Evolutionary conservation across 2,888 invertebrate genomes (phyloP), one percentile per base, ranked within the genome.

Genomic region (Athrips mouffetella): DNA sequence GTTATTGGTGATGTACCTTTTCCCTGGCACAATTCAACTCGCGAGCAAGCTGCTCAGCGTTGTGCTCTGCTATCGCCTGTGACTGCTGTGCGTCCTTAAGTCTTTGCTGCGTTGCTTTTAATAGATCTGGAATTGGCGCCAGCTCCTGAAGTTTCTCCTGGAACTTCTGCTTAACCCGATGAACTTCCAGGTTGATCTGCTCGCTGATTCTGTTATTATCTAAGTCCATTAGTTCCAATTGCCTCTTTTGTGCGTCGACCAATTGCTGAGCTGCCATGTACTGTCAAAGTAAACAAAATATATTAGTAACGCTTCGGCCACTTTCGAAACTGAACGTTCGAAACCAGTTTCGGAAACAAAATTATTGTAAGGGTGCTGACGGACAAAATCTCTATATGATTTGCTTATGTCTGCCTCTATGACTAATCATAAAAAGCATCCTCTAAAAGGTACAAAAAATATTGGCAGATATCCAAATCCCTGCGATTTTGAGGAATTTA

Each of bases 91-190:
- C 90, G 64, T 93, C 93, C 64, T 92, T 92, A 41, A 93, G 70
- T 58, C 91, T 90, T 59, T 90, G 64, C 67, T 93, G 93, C 0
- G 92, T 92, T 25, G 91, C 91, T 64, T 92, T 92, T 55, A 94
- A 71, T 21, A 93, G 87, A 54, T 93, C 93, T 0, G 93, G 93
- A 20, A 93, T 82, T 0, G 93, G 93, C 0, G 92, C 90, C 41
- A 93, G 73, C 71, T 93, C 93, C 50, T 91, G 91, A 16, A 93
- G 75, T 70, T 93, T 93, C 63, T 93, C 93, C 86, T 93, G 93
- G 77, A 93, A 93, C 70, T 93, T 86, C 10, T 86, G 49, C 87
- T 93, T 93, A 7, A 93, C 92, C 54, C 91, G 80, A 59, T 92
- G 92, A 50, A 93, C 92, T 74, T 93, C 94, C 11, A 92, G 73